Conservation (phyloP, 2,888 invertebrate genomes). For the Sphinx pinastri region DNA sequence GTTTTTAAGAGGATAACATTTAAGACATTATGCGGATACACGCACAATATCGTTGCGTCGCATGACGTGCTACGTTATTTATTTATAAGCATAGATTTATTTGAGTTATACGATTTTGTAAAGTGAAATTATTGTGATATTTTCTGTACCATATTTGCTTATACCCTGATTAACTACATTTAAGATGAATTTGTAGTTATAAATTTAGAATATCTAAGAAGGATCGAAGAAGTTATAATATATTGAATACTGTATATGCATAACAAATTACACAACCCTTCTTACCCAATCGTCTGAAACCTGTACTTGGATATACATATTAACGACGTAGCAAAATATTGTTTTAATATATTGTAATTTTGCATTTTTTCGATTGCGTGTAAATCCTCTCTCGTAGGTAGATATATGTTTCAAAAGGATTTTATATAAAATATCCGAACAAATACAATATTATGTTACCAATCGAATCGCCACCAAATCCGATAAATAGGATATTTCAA, state of each 20-base stretch:
- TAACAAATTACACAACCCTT: conserved; percentile 81
- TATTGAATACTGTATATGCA: conserved; percentile 71
- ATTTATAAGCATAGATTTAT: conserved; percentile 44
- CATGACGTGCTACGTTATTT: conserved; percentile 24
- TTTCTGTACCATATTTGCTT: conserved; percentile 45
- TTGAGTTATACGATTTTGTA: conserved; percentile 51
- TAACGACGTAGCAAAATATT: conserved; percentile 61
- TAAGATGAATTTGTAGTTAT: conserved; percentile 46
- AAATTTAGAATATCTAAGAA: conserved; percentile 53
- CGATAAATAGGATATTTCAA: conserved; percentile 56
- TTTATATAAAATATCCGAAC: conserved; percentile 48
- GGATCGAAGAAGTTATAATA: conserved; percentile 60
- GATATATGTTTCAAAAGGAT: conserved; percentile 42
- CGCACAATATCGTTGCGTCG: conserved; percentile 14
- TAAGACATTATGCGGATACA: neutral
- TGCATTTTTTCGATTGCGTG: conserved; percentile 36
- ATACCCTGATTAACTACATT: conserved; percentile 72
- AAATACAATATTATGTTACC: conserved; percentile 44
- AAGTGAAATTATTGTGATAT: conserved; percentile 50
- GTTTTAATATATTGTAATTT: conserved; percentile 41
- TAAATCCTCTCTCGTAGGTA: conserved; percentile 41
- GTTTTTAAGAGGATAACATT: neutral
- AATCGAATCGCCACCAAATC: conserved; percentile 54
- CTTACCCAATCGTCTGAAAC: conserved; percentile 72
- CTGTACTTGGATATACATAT: conserved; percentile 62